phyloP scores from a whole-genome alignment of 2,797 vertebrate species.

The Notolepis coatsorum region DNA sequence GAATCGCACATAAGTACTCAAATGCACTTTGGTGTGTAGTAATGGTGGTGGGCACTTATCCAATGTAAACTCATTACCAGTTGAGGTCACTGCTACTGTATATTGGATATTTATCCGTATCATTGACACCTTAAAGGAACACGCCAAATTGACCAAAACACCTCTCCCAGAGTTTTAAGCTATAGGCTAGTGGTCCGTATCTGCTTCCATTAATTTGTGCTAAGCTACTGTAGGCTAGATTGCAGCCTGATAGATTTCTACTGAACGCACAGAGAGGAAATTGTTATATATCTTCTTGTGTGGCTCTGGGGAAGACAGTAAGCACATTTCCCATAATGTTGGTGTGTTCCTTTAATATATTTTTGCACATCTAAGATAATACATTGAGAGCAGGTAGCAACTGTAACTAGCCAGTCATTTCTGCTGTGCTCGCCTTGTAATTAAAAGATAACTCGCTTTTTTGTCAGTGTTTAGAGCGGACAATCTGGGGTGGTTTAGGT shows the following conservation, averaged over 20 bases:
- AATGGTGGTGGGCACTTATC: neutral
- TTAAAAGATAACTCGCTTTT: no score
- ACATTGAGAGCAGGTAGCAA: neutral
- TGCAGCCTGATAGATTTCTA: no score
- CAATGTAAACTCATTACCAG: neutral
- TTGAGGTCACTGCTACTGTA: neutral
- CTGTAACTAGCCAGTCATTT: neutral
- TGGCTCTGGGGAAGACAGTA: no score
- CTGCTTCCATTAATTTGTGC: no score
- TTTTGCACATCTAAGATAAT: neutral
- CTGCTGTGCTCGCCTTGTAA: neutral
- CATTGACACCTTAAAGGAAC: no score
- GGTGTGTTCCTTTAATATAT: neutral
- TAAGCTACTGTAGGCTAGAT: no score
- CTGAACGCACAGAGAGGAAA: no score
- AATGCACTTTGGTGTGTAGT: neutral
- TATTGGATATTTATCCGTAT: neutral
- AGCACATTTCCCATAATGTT: no score
- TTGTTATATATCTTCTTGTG: no score
- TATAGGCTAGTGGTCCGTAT: no score
- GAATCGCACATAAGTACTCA: constrained; percentile 5
- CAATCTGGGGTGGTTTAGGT: constrained; percentile 5
- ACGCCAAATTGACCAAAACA: no score
- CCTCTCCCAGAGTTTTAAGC: no score
- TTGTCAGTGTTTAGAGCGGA: neutral